Evolutionary conservation across 2,797 vertebrate species (phyloP).

Genomic region (Chiroxiphia lanceolata): DNA sequence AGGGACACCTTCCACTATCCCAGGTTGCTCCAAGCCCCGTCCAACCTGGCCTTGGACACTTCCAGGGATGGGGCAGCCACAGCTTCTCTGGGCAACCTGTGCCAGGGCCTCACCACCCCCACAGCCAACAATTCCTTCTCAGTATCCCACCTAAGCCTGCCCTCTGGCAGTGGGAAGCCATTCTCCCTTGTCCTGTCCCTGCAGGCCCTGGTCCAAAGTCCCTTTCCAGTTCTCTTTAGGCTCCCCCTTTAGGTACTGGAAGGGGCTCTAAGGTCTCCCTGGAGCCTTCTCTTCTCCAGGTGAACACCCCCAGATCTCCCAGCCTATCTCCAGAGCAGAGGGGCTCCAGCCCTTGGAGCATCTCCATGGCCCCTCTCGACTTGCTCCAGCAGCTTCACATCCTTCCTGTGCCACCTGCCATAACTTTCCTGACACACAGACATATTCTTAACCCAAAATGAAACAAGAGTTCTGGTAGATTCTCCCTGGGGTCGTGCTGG

Average conservation of each 20-base stretch:
- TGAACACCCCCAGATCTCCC: not conserved
- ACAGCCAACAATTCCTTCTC: not conserved
- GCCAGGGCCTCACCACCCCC: not conserved
- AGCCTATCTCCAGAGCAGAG: not conserved
- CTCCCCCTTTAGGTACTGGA: not conserved
- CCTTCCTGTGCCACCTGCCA: not conserved
- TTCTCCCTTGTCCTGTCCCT: not conserved
- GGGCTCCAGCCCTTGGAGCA: not conserved
- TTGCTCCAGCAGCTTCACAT: not conserved
- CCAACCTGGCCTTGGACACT: not conserved
- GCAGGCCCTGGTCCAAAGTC: not conserved
- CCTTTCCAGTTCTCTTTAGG: not conserved
- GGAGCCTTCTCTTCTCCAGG: not conserved
- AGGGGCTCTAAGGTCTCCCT: not conserved
- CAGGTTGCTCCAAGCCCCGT: not conserved
- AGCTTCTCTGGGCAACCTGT: not conserved
- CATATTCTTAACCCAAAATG: fast-evolving
- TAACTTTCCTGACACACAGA: not conserved
- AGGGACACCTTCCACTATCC: not conserved
- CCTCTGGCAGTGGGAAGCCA: not conserved
- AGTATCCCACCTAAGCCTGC: not conserved
- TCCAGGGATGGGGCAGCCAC: not conserved
- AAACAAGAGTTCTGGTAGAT: fast-evolving
- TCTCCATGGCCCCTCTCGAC: not conserved
- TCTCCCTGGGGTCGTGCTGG: fast-evolving